Conservation (phyloP, 2,888 invertebrate species). For the Beris chalybata region DNA sequence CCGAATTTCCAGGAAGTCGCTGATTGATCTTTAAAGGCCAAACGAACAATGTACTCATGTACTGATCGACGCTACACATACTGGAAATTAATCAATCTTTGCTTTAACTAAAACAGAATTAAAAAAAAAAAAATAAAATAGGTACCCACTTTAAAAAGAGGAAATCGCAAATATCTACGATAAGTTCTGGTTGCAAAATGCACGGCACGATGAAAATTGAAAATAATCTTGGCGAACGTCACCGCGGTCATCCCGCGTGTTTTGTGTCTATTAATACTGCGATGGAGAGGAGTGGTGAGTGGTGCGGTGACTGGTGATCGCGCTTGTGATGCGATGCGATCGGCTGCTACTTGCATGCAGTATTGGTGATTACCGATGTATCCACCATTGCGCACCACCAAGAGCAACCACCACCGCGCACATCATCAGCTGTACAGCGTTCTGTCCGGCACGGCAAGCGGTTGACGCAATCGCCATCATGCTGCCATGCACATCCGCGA, state of each 20-base stretch:
- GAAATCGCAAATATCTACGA: constrained; percentile 27
- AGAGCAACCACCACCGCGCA: too few species aligned
- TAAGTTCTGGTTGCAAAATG: constrained; percentile 16
- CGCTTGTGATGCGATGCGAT: not conserved
- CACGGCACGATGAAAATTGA: not conserved
- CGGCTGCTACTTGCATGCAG: too few species aligned
- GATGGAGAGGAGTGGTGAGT: constrained; percentile 3
- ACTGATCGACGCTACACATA: too few species aligned
- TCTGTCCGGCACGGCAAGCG: not conserved
- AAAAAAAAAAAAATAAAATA: constrained; percentile 6
- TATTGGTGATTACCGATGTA: too few species aligned
- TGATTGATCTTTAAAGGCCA: too few species aligned
- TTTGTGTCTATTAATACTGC: constrained; percentile 19
- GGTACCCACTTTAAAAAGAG: constrained; percentile 12
- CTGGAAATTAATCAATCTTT: too few species aligned
- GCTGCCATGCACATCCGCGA: constrained; percentile 8
- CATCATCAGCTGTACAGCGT: not conserved
- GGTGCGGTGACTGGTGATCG: not conserved
- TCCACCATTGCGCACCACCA: too few species aligned
- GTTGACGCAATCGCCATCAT: not conserved
- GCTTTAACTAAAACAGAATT: too few species aligned
- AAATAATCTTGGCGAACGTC: constrained; percentile 14
- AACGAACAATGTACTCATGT: too few species aligned
- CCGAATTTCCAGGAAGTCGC: too few species aligned
- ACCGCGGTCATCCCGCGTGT: constrained; percentile 15